Conservation (phyloP, 2,797 vertebrate species). For the Chelmon rostratus region DNA sequence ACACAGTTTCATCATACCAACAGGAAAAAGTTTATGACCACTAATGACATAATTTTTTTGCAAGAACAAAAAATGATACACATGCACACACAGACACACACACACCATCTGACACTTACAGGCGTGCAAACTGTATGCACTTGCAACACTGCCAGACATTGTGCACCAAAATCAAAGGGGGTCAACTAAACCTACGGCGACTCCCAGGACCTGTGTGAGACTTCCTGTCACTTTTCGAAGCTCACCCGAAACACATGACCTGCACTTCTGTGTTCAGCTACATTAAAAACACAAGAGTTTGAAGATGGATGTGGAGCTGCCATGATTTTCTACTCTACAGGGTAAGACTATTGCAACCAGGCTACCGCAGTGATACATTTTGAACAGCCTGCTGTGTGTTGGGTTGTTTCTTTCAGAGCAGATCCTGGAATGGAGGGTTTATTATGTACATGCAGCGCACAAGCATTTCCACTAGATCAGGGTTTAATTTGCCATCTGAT, state of each 20-base stretch:
- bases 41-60: slow-evolving; percentile 73
- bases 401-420: slow-evolving; percentile 36
- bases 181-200: slow-evolving; percentile 35
- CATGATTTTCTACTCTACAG: slow-evolving; percentile 37
- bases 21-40: slow-evolving; percentile 72
- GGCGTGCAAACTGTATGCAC: slow-evolving; percentile 54
- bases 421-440: slow-evolving; percentile 59
- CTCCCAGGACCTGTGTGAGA: slow-evolving; percentile 48
- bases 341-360: slow-evolving; percentile 45
- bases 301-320: slow-evolving; percentile 42
- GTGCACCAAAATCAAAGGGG: slow-evolving; percentile 52
- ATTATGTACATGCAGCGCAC: slow-evolving; percentile 45
- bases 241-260: slow-evolving; percentile 35
- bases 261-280: slow-evolving; percentile 56
- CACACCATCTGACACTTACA: slow-evolving; percentile 59
- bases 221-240: slow-evolving; percentile 47
- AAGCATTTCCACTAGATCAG: slow-evolving; percentile 37
- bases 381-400: slow-evolving; percentile 38
- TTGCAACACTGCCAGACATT: slow-evolving; percentile 53
- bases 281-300: slow-evolving; percentile 46
- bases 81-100: slow-evolving; percentile 53
- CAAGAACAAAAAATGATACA: slow-evolving; percentile 63
- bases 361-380: slow-evolving; percentile 9
- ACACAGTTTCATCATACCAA: slow-evolving; percentile 79
- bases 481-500: slow-evolving; percentile 27